A percentile compares a stretch with the other conserved stretches of the same genome.
These are phyloP conservation scores for Cyrtorhinus lividipennis DNA, from an alignment of 1,140 invertebrate genomes.

Conservation along the genomic window DNA sequence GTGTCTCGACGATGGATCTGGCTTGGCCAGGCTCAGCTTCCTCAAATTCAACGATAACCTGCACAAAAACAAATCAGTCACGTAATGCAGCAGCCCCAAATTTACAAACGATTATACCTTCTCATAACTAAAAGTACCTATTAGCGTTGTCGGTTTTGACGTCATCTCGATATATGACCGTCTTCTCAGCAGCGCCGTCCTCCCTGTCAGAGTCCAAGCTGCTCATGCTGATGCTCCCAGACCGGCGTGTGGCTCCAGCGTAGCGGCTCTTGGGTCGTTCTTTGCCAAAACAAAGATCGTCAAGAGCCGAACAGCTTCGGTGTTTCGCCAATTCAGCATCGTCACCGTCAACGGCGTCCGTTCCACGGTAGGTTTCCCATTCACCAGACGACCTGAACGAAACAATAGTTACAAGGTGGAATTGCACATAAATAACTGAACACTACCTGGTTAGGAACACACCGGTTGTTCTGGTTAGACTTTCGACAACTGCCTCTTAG, in stretches of 20 bases:
- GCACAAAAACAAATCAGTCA: too few relatives aligned
- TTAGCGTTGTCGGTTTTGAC: not conserved
- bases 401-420: too few relatives aligned
- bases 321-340: not conserved
- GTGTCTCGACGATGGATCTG: not conserved
- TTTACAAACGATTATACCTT: too few relatives aligned
- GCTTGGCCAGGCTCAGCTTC: not conserved
- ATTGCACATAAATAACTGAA: too few relatives aligned
- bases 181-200: not conserved
- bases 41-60: not conserved
- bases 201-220: constrained; percentile 1
- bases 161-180: not conserved
- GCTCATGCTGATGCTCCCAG: not conserved
- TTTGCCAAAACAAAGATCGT: constrained; percentile 1
- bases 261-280: not conserved
- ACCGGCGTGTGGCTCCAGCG: not conserved
- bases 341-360: not conserved
- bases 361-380: not conserved
- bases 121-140: too few relatives aligned
- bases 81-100: too few relatives aligned
- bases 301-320: not conserved
- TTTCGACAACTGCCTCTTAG: not conserved
- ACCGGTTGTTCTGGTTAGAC: not conserved
- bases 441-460: too few relatives aligned
- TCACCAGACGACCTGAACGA: not conserved